Evolutionary conservation across 2,797 vertebrate genomes (phyloP).

Genomic region (Sorex maritimensis): DNA sequence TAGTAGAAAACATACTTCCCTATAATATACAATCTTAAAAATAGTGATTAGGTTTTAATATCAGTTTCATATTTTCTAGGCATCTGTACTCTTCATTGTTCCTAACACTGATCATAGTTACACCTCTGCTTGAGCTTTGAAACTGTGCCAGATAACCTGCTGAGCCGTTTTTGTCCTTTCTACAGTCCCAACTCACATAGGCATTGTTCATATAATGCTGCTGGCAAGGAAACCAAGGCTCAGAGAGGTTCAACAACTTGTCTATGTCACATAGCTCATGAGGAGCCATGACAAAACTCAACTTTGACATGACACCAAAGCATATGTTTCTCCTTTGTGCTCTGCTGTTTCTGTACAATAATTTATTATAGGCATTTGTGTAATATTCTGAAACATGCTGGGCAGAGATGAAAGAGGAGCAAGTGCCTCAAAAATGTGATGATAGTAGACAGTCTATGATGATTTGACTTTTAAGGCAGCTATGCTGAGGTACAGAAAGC

Average conservation of each 20-base stretch:
- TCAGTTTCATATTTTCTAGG: slow-evolving; percentile 38
- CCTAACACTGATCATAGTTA: not conserved
- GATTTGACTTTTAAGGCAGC: slow-evolving; percentile 47
- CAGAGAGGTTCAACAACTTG: not conserved
- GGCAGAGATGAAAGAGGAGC: not conserved
- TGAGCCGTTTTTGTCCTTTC: not conserved
- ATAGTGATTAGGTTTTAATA: slow-evolving; percentile 28
- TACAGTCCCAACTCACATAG: not conserved
- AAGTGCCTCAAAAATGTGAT: not conserved
- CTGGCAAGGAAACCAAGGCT: not conserved
- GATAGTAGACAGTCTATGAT: not conserved
- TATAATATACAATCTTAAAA: slow-evolving; percentile 45
- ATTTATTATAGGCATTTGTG: not conserved
- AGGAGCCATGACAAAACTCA: not conserved
- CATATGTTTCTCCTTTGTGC: not conserved
- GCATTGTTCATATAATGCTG: not conserved
- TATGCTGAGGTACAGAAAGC: slow-evolving; percentile 32
- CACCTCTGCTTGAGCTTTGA: not conserved
- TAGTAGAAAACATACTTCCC: slow-evolving; percentile 31
- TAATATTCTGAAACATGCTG: slow-evolving; percentile 37
- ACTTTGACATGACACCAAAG: not conserved
- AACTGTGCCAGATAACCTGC: not conserved
- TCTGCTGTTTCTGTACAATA: not conserved
- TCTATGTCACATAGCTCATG: no score
- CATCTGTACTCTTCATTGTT: not conserved